These are phyloP conservation scores for Todiramphus chloris DNA, from an alignment of 2,113 vertebrate genomes.

Conservation along the genomic window DNA sequence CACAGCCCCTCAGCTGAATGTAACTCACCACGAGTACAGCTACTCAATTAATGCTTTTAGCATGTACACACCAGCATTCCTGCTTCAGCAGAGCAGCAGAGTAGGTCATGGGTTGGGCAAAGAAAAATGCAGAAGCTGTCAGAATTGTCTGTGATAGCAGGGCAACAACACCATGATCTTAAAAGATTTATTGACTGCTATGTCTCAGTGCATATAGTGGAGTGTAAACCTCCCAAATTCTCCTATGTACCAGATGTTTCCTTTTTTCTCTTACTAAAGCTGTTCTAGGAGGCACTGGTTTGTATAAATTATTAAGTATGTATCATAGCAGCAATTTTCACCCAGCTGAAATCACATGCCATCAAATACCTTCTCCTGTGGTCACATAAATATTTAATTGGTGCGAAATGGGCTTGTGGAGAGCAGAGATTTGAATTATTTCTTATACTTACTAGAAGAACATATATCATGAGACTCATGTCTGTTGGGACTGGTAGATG, in stretches of 20 bases:
- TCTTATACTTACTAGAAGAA: background rate
- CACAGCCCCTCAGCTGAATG: background rate
- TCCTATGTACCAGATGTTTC: background rate
- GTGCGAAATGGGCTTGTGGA: background rate
- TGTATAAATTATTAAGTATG: background rate
- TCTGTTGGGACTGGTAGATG: background rate
- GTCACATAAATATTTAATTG: slow-evolving; percentile 1
- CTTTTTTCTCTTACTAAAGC: background rate
- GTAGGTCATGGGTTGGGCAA: background rate
- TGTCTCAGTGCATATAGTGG: rapidly evolving
- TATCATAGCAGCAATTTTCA: background rate
- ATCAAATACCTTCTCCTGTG: background rate
- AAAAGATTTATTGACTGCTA: background rate
- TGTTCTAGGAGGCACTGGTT: background rate
- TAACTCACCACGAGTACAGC: rapidly evolving
- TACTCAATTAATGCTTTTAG: background rate
- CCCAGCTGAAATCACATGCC: background rate
- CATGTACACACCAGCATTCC: background rate
- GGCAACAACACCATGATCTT: background rate
- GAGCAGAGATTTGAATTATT: background rate
- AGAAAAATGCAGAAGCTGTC: background rate
- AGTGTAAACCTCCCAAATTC: background rate
- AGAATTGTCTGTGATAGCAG: background rate
- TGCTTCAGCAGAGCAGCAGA: background rate
- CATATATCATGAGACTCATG: background rate